Percentiles rank a stretch among this genome's conserved stretches.
Evolutionary conservation across 1,140 invertebrate species (phyloP).

Genomic region (Octopus bimaculoides): DNA sequence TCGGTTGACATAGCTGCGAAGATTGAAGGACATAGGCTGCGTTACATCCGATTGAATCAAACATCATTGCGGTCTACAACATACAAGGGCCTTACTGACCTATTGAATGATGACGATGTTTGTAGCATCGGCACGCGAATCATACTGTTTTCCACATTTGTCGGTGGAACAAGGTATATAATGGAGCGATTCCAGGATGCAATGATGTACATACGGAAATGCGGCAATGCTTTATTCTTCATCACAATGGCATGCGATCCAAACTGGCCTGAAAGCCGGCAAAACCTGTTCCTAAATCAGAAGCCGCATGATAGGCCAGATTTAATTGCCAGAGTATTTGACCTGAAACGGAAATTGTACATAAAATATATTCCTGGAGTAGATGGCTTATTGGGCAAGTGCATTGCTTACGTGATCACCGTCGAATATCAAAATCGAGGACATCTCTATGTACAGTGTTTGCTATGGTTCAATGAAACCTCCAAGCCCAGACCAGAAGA

Average conservation of each 20-base stretch:
- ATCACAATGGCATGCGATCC: constrained; percentile 2
- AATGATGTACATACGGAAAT: constrained; percentile 1
- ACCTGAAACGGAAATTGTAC: neutral
- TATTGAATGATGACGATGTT: constrained; percentile 1
- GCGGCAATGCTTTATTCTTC: neutral
- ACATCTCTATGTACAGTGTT: neutral
- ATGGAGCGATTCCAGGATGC: neutral
- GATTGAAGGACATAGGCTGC: neutral
- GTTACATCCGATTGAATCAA: neutral
- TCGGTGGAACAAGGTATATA: constrained; percentile 3
- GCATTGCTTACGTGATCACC: neutral
- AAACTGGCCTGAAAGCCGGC: constrained; percentile 2
- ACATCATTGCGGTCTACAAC: neutral
- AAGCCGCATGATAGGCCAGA: constrained; percentile 3
- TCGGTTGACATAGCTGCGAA: neutral
- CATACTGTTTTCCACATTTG: neutral
- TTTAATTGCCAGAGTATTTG: constrained; percentile 4
- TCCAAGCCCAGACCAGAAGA: neutral
- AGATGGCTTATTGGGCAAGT: neutral
- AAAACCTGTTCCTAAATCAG: neutral
- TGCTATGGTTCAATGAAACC: constrained; percentile 3
- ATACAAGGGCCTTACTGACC: neutral
- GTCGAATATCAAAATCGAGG: neutral
- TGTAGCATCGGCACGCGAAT: neutral
- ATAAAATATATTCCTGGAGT: neutral